Evolutionary conservation across 2,888 invertebrate species (phyloP).

Genomic region (Capitulum mitella): DNA sequence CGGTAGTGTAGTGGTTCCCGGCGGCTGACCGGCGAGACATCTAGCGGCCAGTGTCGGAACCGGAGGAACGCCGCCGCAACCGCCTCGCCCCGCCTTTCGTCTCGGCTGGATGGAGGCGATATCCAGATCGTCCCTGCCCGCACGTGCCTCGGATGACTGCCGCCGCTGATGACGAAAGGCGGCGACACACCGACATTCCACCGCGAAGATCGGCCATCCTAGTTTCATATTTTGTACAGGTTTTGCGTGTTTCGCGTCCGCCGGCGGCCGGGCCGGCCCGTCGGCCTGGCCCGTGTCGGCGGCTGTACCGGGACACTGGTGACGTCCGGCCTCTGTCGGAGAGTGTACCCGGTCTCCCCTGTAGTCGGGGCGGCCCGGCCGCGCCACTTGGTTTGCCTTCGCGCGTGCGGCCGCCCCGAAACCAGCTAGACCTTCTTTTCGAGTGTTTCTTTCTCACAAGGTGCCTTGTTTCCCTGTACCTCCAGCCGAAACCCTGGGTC

Average conservation of each 20-base stretch:
- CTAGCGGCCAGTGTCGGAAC: not conserved
- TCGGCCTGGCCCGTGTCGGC: not conserved
- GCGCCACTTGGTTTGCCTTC: not conserved
- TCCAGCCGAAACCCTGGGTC: not conserved
- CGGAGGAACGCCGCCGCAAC: not conserved
- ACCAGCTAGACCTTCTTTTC: not conserved
- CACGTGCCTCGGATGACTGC: not conserved
- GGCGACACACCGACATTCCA: slow-evolving; percentile 1
- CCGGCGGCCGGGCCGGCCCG: not conserved
- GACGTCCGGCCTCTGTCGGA: not conserved
- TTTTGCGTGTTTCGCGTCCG: not conserved
- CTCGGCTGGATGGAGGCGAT: not conserved
- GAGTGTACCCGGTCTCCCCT: not conserved
- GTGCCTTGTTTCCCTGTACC: slow-evolving; percentile 15
- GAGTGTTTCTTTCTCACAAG: slow-evolving; percentile 4
- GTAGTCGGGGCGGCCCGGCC: not conserved
- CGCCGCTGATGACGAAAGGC: not conserved
- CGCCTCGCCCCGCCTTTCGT: not conserved
- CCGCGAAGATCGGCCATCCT: not conserved
- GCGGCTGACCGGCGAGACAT: not conserved
- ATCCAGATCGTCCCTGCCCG: not conserved
- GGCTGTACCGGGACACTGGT: not conserved
- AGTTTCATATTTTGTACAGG: not conserved
- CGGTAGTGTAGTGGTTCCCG: not conserved
- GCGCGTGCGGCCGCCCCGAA: not conserved